Evolutionary conservation across 1,140 invertebrate species (phyloP), one percentile per base, ranked within the genome.

Genomic region (Leptinotarsa texana): DNA sequence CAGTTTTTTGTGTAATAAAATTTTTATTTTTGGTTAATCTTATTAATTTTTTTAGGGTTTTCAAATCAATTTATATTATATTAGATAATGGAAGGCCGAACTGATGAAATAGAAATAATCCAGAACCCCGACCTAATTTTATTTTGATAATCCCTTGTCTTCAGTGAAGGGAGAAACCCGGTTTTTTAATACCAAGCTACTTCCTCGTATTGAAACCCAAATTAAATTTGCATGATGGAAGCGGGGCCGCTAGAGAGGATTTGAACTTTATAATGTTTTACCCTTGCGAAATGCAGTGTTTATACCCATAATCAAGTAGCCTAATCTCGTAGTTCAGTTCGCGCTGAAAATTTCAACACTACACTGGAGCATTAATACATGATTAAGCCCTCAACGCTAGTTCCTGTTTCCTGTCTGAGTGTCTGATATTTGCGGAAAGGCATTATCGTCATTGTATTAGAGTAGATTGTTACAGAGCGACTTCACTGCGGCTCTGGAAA

Each of bases 401-500:
- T 18, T 18, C 51, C n/a, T 57, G 51, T 18, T 57, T 57, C 51
- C 51, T 57, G 51, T 15, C 17, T 57, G 51, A 57, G 51, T 57
- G 51, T 57, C 51, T 57, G 15, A 17, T 57, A 57, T 57, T 57
- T 57, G 51, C 6, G 51, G 51, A 57, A 57, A 57, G 51, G 51
- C 51, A 57, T 57, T 57, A 57, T 57, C 17, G 51, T 57, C 51
- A 57, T 57, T 57, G 51, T 57, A 57, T 57, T 5, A 57, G 51
- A 57, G n/a, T 18, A 57, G 51, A n/a, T 57, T 18, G 51, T 57
- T 17, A 57, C 6, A 57, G 15, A 57, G n/a, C 51, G 51, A 57
- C 17, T 57, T n/a, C 13, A 57, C 5, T 57, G 13, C 0, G 51
- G 51, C 51, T 57, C 51, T 15, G n/a, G 51, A 15, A 57, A 57